phyloP scores from a whole-genome alignment of 2,797 vertebrate genomes.

The Phoebastria nigripes region DNA sequence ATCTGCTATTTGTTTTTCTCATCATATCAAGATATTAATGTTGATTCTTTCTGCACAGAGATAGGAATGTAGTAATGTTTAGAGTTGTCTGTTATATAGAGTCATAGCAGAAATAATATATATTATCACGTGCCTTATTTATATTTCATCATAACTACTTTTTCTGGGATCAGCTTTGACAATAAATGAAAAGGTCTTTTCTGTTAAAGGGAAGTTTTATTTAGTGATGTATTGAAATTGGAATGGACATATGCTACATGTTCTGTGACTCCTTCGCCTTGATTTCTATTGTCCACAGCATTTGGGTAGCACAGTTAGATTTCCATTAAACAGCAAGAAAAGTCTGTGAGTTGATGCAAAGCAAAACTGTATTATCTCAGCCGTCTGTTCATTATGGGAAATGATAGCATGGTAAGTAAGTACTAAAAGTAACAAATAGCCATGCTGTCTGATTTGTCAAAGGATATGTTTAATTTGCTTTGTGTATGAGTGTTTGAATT shows the following conservation, averaged over 20 bases:
- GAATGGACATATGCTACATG: background rate
- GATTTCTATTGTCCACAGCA: background rate
- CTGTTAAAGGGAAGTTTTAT: background rate
- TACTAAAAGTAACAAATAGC: background rate
- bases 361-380: background rate
- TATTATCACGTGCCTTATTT: background rate
- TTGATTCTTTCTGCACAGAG: background rate
- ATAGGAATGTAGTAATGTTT: background rate
- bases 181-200: background rate
- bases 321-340: background rate
- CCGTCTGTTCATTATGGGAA: background rate
- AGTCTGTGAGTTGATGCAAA: background rate
- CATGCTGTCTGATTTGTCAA: background rate
- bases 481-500: background rate
- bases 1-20: background rate
- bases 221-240: background rate
- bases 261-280: background rate
- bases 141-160: background rate
- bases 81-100: background rate
- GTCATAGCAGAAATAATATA: background rate
- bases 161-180: background rate
- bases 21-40: rapidly evolving
- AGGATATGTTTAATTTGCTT: background rate
- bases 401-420: background rate
- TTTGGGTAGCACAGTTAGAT: background rate